Evolutionary conservation across 1,140 invertebrate species (phyloP), one percentile per base, ranked within the genome.

Genomic region (Vollenhovia emeryi): DNA sequence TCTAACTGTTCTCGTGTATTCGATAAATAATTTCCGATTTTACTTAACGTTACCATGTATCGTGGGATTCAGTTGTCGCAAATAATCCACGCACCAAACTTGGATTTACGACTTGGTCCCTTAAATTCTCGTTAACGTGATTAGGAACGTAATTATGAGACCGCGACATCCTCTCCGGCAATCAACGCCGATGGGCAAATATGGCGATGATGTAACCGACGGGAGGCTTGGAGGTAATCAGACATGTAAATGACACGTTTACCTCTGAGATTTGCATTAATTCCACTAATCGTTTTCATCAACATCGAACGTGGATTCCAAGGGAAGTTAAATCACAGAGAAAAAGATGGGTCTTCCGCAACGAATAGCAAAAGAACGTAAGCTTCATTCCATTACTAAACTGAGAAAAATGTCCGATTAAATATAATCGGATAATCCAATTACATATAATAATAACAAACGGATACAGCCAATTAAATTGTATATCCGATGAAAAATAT

Each of bases 161-260:
- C 43, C 82, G 33, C 69, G 71, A 52, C 69, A 78, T 76, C 43
- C 71, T 84, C 45, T 62, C 59, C 43, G 30, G 73, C 82, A 84
- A 84, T 84, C 82, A 84, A 66, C 82, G 55, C 82, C 73, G 82
- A 74, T 76, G 73, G 71, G 73, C 69, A 84, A 84, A 84, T 84
- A 76, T 75, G 80, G 71, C 69, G 82, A 76, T 84, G 69, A 84
- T 84, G 73, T 84, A 84, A 84, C 43, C 69, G 45, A 11, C 18
- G 82, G 71, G 59, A 76, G 71, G 33, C 69, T 64, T 74, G 71
- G 64, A 45, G 64, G 76, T 89, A 82, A 88, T 88, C 71, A 78
- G 79, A 30, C 87, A 89, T 87, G 85, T 85, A 85, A 89, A 84
- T 78, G 82, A 84, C 73, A 64, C 78, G 73, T 85, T 88, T 86